Base-by-base conservation (phyloP, 2,113 vertebrate species). In the Oreochromis niloticus region DNA sequence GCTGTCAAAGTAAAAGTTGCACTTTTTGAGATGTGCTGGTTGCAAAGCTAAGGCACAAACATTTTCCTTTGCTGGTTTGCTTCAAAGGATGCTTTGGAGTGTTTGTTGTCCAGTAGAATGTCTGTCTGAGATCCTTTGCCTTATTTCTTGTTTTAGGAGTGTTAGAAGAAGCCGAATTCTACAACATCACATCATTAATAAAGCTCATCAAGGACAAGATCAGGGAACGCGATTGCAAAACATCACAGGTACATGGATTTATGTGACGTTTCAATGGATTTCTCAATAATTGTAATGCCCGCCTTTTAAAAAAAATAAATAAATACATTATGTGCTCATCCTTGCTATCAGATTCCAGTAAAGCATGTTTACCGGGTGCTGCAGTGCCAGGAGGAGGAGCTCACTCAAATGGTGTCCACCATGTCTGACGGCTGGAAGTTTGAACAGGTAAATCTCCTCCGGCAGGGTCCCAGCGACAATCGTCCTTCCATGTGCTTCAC, bases 381-480 rank as follows among this genome's bases (percentile, higher is more conserved):
- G 84, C 99, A 99, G 95, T 99, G 99, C 93, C 98, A 99, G 95
- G 99, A 99, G 85, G 99, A 99, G 88, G 99, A 99, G 46, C 96
- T 99, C 80, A 99, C 99, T 2, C 99, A 99, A 91, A 99, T 99
- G 99, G 98, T 99, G 91, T 99, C 99, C 14, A 99, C 99, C 82
- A 99, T 99, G 99, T 99, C 99, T 0, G 99, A 99, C 2, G 99
- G 99, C 91, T 99, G 99, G 99, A 99, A 98, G 95, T 99, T 99
- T 80, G 99, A 99, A 84, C 99, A 99, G 98, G 99, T 99, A 96
- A 93, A 79, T 71, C 83, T 85, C 66, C 27, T 11, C 32, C 32
- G 2, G 50, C 81, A 4, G 80, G 46, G 17, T 82, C 59, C 36
- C 75, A 9, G 68, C 68, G 36, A 27, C 75, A 57, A 52, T 85